Conservation (phyloP, 2,888 invertebrate species). For the Hemithea aestivaria region DNA sequence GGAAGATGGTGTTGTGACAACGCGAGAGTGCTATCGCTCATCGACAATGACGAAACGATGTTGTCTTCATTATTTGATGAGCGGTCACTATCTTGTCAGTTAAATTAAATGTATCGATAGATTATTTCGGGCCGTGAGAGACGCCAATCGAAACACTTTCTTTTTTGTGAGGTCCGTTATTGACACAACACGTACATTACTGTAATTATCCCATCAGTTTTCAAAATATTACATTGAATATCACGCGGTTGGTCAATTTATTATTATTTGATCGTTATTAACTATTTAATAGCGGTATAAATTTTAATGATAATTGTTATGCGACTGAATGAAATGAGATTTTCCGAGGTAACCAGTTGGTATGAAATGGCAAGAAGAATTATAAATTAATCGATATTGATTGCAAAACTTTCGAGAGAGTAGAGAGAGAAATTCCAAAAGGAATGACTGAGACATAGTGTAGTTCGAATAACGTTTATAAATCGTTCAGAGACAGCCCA, state of each 20-base stretch:
- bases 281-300: conserved; percentile 27
- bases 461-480: conserved; percentile 52
- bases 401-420: conserved; percentile 13
- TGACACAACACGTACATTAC: conserved; percentile 52
- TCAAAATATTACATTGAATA: conserved; percentile 34
- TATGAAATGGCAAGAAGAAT: conserved; percentile 27
- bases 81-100: conserved; percentile 78
- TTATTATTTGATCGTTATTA: conserved; percentile 11
- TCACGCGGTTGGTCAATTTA: conserved; percentile 31
- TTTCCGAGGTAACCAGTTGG: conserved; percentile 29
- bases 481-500: conserved; percentile 60
- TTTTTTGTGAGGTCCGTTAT: conserved; percentile 68
- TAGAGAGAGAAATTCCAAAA: conserved; percentile 29
- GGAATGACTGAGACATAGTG: conserved; percentile 46
- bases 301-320: conserved; percentile 33
- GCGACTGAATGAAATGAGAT: conserved; percentile 20
- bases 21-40: conserved; percentile 76
- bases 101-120: conserved; percentile 79
- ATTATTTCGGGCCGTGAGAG: conserved; percentile 75
- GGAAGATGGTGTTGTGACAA: conserved; percentile 78
- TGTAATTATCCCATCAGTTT: conserved; percentile 56
- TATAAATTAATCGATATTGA: conserved; percentile 18
- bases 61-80: conserved; percentile 79
- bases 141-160: conserved; percentile 63
- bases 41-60: conserved; percentile 80